A percentile compares a stretch with the other conserved stretches of the same genome.
Conservation (phyloP, 2,113 vertebrate species). For the Clarias gariepinus region DNA sequence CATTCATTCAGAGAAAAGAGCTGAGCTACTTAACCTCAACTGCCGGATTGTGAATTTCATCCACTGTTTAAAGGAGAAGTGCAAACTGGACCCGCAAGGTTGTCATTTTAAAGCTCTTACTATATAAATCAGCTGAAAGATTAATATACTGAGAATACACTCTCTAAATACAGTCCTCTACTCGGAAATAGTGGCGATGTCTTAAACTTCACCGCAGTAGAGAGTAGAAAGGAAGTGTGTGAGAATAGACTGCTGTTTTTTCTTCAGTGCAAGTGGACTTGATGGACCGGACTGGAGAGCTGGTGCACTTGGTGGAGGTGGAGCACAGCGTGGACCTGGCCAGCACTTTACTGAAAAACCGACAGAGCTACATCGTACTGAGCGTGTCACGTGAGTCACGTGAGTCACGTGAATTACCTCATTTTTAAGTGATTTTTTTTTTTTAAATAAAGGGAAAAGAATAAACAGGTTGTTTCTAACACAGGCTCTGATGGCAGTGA, state of each 20-base stretch:
- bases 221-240: background rate
- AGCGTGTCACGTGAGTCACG: slow-evolving; percentile 64
- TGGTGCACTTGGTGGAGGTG: slow-evolving; percentile 62
- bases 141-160: background rate
- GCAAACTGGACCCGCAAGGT: slow-evolving; percentile 65
- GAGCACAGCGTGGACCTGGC: slow-evolving; percentile 58
- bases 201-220: background rate
- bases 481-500: slow-evolving; percentile 59
- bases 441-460: background rate
- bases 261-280: slow-evolving; percentile 67
- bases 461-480: background rate
- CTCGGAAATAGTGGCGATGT: background rate
- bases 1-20: slow-evolving; percentile 58
- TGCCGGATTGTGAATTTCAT: slow-evolving; percentile 71
- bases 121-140: background rate
- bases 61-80: slow-evolving; percentile 64
- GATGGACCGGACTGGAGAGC: slow-evolving; percentile 63
- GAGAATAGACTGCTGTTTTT: background rate
- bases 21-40: slow-evolving; percentile 70
- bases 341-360: slow-evolving; percentile 64
- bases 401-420: slow-evolving; percentile 54
- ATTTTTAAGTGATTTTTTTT: background rate
- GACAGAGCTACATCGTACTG: slow-evolving; percentile 66
- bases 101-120: background rate
- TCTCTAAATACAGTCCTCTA: background rate